Conservation (phyloP, 2,888 invertebrate genomes). For the Heliothis peltigera region DNA sequence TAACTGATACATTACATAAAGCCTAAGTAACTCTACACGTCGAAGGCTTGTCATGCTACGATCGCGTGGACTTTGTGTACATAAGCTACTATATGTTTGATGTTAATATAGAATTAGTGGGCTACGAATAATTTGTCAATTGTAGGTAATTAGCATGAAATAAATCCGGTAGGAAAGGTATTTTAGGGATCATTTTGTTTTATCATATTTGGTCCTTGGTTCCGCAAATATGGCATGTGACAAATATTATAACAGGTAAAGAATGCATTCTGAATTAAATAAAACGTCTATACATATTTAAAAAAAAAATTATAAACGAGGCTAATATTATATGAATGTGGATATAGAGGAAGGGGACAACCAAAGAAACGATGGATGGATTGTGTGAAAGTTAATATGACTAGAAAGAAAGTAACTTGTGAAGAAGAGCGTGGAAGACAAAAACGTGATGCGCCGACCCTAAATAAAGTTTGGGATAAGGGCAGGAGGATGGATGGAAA, state of each 20-base stretch:
- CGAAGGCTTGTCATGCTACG: conserved; percentile 32
- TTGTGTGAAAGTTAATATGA: no score
- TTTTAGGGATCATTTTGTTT: neutral
- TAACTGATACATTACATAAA: conserved; percentile 49
- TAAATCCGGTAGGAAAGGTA: neutral
- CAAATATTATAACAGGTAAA: neutral
- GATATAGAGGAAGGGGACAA: no score
- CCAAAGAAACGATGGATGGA: no score
- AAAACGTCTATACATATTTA: no score
- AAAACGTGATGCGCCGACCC: no score
- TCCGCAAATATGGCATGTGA: conserved; percentile 1
- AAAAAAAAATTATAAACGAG: no score
- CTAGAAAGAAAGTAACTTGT: no score
- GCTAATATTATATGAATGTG: no score
- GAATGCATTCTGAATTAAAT: neutral
- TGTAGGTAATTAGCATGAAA: conserved; percentile 13
- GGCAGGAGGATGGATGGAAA: no score
- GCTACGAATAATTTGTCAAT: conserved; percentile 6
- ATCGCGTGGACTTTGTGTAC: conserved; percentile 29
- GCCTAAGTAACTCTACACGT: conserved; percentile 51
- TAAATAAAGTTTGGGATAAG: no score
- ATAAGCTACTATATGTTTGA: conserved; percentile 1
- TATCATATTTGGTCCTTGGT: conserved; percentile 7
- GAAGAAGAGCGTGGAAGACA: no score
- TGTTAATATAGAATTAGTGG: conserved; percentile 22